phyloP scores from a whole-genome alignment of 2,888 invertebrate species.

The Stratiomys singularior region DNA sequence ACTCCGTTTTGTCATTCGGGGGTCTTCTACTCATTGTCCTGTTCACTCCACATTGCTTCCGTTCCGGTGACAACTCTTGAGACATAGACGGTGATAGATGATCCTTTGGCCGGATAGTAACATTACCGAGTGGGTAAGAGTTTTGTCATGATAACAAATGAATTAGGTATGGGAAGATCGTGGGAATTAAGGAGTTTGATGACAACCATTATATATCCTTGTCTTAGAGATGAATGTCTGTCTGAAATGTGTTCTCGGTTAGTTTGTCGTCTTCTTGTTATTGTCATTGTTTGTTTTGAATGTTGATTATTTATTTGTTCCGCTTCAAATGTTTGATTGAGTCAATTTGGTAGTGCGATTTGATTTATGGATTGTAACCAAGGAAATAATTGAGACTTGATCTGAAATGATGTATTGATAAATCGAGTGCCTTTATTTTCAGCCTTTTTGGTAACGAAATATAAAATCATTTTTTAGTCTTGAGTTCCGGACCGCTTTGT shows the following conservation, averaged over 20 bases:
- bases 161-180: conserved; percentile 7
- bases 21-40: conserved; percentile 29
- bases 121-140: conserved; percentile 23
- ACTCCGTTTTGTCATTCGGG: conserved; percentile 40
- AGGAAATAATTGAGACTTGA: too few species aligned
- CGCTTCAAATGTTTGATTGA: too few species aligned
- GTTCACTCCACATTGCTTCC: conserved; percentile 26
- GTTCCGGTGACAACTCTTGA: conserved; percentile 10
- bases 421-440: too few species aligned
- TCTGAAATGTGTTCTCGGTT: conserved; percentile 6
- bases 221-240: conserved; percentile 16
- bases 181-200: conserved; percentile 33
- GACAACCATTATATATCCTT: conserved; percentile 32
- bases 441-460: too few species aligned
- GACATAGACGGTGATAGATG: conserved; percentile 29
- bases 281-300: too few species aligned
- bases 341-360: too few species aligned
- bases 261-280: neutral
- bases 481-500: too few species aligned
- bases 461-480: too few species aligned
- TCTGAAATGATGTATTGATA: too few species aligned
- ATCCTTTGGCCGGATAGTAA: conserved; percentile 18
- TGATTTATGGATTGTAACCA: too few species aligned
- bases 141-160: conserved; percentile 33
- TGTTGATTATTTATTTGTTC: too few species aligned